Conservation (phyloP, 2,888 invertebrate species). For the Cerastis leucographa region DNA sequence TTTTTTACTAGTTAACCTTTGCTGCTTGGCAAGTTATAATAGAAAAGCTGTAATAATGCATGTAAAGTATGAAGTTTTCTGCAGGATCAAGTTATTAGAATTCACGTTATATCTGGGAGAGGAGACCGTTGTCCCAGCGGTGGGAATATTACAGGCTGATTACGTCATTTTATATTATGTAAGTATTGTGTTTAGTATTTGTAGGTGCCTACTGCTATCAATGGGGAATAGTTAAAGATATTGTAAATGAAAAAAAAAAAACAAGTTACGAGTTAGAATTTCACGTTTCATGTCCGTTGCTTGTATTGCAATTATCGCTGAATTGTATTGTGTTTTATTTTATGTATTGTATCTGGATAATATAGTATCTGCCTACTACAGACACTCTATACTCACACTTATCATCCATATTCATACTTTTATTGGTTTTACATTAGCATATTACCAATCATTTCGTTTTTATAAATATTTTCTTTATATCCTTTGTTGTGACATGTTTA, state of each 20-base stretch:
- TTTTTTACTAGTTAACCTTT: conserved; percentile 2
- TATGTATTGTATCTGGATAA: too few relatives aligned
- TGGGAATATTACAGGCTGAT: background rate
- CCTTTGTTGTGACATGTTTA: too few relatives aligned
- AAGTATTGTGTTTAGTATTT: background rate
- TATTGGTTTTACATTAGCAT: too few relatives aligned
- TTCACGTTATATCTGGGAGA: background rate
- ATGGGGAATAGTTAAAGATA: background rate
- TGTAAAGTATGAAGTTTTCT: background rate
- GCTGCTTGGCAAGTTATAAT: background rate
- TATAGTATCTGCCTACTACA: too few relatives aligned
- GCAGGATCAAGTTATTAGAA: background rate
- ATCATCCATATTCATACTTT: too few relatives aligned
- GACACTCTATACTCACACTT: too few relatives aligned
- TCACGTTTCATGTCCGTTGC: too few relatives aligned
- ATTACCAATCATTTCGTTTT: too few relatives aligned
- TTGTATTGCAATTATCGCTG: too few relatives aligned
- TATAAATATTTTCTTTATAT: too few relatives aligned
- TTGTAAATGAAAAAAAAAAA: background rate
- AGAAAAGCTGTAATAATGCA: background rate
- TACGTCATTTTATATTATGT: too few relatives aligned
- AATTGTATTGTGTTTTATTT: background rate
- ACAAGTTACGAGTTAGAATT: too few relatives aligned
- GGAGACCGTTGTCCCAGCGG: background rate
- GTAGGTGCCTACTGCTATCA: background rate